Evolutionary conservation across 1,140 invertebrate species (phyloP).

Genomic region (Rhyzopertha dominica): DNA sequence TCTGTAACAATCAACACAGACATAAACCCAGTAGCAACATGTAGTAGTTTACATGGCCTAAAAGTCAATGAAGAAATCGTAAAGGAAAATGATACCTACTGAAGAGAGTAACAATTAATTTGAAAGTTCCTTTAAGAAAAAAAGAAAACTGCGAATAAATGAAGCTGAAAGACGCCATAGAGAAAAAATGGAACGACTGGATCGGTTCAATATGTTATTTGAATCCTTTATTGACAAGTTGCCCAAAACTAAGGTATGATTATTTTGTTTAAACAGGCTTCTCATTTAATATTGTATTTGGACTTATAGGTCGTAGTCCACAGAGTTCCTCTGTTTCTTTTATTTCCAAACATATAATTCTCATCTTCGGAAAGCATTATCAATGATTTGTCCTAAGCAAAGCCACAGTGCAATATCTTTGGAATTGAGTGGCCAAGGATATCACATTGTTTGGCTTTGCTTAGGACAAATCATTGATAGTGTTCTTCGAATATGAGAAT

Average conservation of each 20-base stretch:
- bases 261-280: background rate
- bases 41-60: constrained; percentile 4
- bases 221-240: background rate
- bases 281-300: background rate
- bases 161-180: background rate
- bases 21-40: constrained; percentile 12
- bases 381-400: too few relatives aligned
- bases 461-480: too few relatives aligned
- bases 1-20: too few relatives aligned
- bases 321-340: too few relatives aligned
- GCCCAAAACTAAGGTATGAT: background rate
- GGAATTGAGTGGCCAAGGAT: too few relatives aligned
- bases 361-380: too few relatives aligned
- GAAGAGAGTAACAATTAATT: too few relatives aligned
- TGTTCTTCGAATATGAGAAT: too few relatives aligned
- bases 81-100: background rate
- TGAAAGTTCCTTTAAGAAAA: too few relatives aligned
- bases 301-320: background rate
- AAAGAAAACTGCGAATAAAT: background rate
- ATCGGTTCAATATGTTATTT: background rate
- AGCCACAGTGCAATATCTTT: too few relatives aligned
- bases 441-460: too few relatives aligned
- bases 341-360: too few relatives aligned
- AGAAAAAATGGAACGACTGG: background rate
- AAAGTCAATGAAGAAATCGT: constrained; percentile 2